phyloP scores from a whole-genome alignment of 2,888 invertebrate species.

The Pachymerium ferrugineum region DNA sequence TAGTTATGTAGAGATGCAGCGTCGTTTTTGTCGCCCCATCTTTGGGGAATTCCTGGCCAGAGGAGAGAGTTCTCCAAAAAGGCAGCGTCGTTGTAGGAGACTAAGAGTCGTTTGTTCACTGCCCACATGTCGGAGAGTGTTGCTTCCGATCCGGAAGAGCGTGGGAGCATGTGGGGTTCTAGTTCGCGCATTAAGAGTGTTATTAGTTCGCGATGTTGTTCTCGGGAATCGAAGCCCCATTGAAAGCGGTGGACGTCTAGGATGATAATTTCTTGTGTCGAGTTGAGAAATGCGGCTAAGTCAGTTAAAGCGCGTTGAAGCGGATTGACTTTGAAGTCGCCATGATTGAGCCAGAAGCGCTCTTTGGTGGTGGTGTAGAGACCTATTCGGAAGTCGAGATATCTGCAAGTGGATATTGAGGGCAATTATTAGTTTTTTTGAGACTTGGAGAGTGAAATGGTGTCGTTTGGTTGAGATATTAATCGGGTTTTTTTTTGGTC shows the following conservation, averaged over 20 bases:
- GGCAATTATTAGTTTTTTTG: too few species aligned
- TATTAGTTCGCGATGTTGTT: constrained; percentile 47
- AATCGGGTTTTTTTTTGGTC: too few species aligned
- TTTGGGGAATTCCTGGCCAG: constrained; percentile 35
- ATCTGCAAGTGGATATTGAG: too few species aligned
- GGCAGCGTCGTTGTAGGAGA: constrained; percentile 36
- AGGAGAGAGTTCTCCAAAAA: constrained; percentile 27
- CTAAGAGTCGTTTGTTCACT: constrained; percentile 36
- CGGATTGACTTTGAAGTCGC: constrained; percentile 63
- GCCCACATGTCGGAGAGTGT: constrained; percentile 38
- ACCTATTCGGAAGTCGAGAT: constrained; percentile 72
- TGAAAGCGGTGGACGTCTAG: constrained; percentile 59
- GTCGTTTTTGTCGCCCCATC: constrained; percentile 41
- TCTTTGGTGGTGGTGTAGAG: constrained; percentile 53
- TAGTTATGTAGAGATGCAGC: constrained; percentile 54
- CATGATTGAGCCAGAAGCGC: constrained; percentile 66
- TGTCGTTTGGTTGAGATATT: too few species aligned
- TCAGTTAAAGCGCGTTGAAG: constrained; percentile 49
- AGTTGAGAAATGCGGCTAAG: constrained; percentile 54
- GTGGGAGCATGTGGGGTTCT: constrained; percentile 44
- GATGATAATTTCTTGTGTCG: constrained; percentile 57
- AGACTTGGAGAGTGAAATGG: too few species aligned
- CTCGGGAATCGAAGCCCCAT: constrained; percentile 46
- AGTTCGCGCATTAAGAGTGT: constrained; percentile 46
- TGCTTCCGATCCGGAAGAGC: constrained; percentile 36